These are phyloP conservation scores for Drosophila obscura DNA, from an alignment of 1,140 invertebrate species.

Conservation along the genomic window DNA sequence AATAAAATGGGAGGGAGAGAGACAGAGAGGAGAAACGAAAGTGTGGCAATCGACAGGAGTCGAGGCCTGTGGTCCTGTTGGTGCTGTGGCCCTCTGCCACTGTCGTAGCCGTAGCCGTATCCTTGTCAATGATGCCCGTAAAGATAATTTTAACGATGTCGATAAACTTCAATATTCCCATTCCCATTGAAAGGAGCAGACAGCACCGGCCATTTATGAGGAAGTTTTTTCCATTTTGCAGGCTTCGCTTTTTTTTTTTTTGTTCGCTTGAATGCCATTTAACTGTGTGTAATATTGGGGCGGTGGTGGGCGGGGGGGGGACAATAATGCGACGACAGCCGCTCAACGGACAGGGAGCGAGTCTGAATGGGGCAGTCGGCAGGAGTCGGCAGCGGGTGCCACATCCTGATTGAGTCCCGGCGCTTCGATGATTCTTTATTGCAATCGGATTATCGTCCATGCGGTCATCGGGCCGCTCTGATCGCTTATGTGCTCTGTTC, in stretches of 20 bases:
- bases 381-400: not conserved
- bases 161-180: slow-evolving; percentile 82
- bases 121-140: slow-evolving; percentile 63
- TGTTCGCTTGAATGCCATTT: slow-evolving; percentile 52
- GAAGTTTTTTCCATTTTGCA: slow-evolving; percentile 56
- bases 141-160: slow-evolving; percentile 82
- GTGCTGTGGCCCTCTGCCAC: not conserved
- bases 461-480: not conserved
- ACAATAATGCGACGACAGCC: slow-evolving; percentile 50
- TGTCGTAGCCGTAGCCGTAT: not conserved
- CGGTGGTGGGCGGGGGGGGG: too few relatives aligned
- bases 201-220: slow-evolving; percentile 58
- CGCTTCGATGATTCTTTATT: slow-evolving; percentile 68
- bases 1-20: slow-evolving; percentile 40
- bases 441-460: slow-evolving; percentile 33
- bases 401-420: slow-evolving; percentile 54
- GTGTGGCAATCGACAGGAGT: slow-evolving; percentile 34
- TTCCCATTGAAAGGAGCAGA: slow-evolving; percentile 42
- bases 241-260: slow-evolving; percentile 1
- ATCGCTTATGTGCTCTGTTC: too few relatives aligned
- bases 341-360: slow-evolving; percentile 22
- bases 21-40: not conserved
- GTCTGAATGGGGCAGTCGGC: not conserved
- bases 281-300: slow-evolving; percentile 58
- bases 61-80: slow-evolving; percentile 8